Conservation (phyloP, 2,888 invertebrate species). For the Timema cristinae region DNA sequence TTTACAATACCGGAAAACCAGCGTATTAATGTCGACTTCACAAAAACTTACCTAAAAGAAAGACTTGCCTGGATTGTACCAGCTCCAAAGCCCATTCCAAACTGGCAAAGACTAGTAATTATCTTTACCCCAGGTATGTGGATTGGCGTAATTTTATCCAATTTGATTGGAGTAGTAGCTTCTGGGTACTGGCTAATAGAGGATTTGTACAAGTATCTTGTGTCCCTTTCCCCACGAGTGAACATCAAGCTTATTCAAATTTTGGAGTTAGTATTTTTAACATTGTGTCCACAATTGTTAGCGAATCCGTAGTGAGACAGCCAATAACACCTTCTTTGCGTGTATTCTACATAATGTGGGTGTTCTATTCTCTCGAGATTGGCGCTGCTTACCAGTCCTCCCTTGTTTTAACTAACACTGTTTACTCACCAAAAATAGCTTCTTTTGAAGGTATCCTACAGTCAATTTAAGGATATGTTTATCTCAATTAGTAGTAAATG, state of each 20-base stretch:
- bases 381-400: constrained; percentile 4
- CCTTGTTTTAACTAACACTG: not conserved
- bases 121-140: not conserved
- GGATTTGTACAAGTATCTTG: no score
- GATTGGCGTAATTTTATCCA: not conserved
- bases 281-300: not conserved
- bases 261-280: no score
- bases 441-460: not conserved
- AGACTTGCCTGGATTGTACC: not conserved
- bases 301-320: not conserved
- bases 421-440: not conserved
- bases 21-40: not conserved
- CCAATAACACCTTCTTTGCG: not conserved
- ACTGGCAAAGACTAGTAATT: not conserved
- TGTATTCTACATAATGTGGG: not conserved
- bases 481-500: not conserved
- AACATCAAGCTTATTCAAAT: no score
- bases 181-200: constrained; percentile 7
- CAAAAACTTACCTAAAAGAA: not conserved
- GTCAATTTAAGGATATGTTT: not conserved
- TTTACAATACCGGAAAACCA: no score
- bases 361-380: not conserved
- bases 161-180: not conserved
- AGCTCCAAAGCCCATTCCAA: not conserved
- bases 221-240: no score